Conservation (phyloP, 2,888 invertebrate genomes). For the Agrenia bidenticulata region DNA sequence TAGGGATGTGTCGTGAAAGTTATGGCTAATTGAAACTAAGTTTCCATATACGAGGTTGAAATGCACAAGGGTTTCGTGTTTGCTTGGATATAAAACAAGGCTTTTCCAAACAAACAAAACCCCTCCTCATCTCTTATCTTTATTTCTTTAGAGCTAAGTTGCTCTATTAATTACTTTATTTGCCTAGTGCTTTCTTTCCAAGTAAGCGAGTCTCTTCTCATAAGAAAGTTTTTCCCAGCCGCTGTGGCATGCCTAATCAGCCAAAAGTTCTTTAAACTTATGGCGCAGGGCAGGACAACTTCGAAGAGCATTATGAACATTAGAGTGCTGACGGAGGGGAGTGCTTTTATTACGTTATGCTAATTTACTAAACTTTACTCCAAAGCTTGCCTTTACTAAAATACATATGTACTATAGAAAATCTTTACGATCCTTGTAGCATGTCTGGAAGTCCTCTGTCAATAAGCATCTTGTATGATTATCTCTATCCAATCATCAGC, state of each 20-base stretch:
- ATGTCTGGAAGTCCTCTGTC: too few relatives aligned
- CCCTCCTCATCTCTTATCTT: not conserved
- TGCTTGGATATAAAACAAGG: not conserved
- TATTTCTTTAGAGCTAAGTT: not conserved
- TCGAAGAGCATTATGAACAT: not conserved
- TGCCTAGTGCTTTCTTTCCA: not conserved
- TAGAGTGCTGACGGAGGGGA: not conserved
- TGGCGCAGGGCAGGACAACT: too few relatives aligned
- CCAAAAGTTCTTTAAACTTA: too few relatives aligned
- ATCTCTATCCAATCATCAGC: too few relatives aligned
- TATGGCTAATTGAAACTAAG: slow-evolving; percentile 20
- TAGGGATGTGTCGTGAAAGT: slow-evolving; percentile 13
- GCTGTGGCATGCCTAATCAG: too few relatives aligned
- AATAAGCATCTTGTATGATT: too few relatives aligned
- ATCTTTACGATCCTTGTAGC: too few relatives aligned
- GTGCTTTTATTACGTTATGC: too few relatives aligned
- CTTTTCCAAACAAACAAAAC: slow-evolving; percentile 1
- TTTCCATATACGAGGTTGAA: slow-evolving; percentile 1
- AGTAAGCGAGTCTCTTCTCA: not conserved
- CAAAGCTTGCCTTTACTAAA: too few relatives aligned
- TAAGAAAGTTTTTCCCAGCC: not conserved
- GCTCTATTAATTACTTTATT: slow-evolving; percentile 9
- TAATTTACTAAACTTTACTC: too few relatives aligned
- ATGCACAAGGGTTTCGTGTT: too few relatives aligned
- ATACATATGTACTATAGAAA: too few relatives aligned